Base-by-base conservation (phyloP, 1,140 invertebrate species). In the Sesamia nonagrioides region DNA sequence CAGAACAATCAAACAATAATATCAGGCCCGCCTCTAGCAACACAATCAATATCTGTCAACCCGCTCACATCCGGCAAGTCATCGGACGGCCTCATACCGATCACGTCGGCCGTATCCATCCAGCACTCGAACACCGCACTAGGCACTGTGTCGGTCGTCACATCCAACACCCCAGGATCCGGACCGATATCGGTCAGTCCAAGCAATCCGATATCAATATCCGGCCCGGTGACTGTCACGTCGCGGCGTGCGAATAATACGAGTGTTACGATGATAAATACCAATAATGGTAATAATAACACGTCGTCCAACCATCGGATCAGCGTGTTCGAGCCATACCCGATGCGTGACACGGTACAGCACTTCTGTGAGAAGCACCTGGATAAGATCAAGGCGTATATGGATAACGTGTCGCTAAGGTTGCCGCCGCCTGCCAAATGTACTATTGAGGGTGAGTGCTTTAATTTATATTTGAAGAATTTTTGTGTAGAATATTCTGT, bases 341-440 rank as follows among this genome's bases (percentile, higher is more conserved):
- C 96, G 1, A 98, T 98, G 97, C 91, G 97, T 35, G 98, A 99
- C 92, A 98, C 98, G 1, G 97, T 99, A 17, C 98, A 98, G 89
- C 98, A 98, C 93, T 99, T 99, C 94, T 99, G 98, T 95, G 98
- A 99, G 91, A 99, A 99, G 94, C 98, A 99, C 94, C 95, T 98
- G 77, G 97, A 98, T 84, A 98, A 98, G 92, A 98, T 99, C 58
- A 98, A 98, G 91, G 95, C 96, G 7, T 99, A 98, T 87, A 98
- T 99, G 97, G 97, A 97, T 78, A 98, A 98, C 89, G 96, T 99
- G 1, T 98, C 97, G 48, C 95, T 97, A 33, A 96, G 97, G 84
- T 96, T 99, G 84, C 98, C 98, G n/a, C 96, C 98, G 37, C 98
- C 98, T 7, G 97, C 97, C 4, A 98, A 98, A 89, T 98, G 98